Conservation (phyloP, 2,113 vertebrate genomes). For the Marcusenius ussheri region DNA sequence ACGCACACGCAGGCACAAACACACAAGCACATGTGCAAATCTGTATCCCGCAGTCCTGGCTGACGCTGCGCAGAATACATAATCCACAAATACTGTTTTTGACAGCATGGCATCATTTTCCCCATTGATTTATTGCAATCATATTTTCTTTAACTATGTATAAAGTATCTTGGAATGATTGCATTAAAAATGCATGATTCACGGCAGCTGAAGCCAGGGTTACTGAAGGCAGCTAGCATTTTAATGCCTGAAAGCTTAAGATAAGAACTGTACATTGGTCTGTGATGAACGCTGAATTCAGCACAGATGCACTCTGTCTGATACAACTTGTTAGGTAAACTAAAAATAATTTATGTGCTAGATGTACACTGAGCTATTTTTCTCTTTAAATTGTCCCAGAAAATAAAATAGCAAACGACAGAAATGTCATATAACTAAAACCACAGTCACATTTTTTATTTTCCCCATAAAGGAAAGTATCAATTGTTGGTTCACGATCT, state of each 20-base stretch:
- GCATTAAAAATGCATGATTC: background rate
- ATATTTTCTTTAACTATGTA: slow-evolving; percentile 5
- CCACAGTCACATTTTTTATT: background rate
- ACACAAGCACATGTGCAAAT: background rate
- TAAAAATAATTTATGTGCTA: background rate
- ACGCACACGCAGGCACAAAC: background rate
- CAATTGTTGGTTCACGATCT: slow-evolving; percentile 13
- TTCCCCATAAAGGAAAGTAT: background rate
- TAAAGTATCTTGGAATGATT: background rate
- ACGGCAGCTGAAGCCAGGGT: background rate
- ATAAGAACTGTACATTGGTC: background rate
- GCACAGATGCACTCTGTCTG: background rate
- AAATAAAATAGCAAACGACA: background rate
- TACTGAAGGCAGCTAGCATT: background rate
- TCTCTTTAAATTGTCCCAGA: background rate
- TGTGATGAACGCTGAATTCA: background rate
- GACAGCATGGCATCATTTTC: background rate
- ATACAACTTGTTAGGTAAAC: slow-evolving; percentile 18
- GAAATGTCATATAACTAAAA: background rate
- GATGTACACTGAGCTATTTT: background rate
- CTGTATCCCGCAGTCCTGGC: background rate
- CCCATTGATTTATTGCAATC: background rate
- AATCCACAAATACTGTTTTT: background rate
- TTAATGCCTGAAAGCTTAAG: background rate
- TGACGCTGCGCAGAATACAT: background rate